Conservation (phyloP, 2,113 vertebrate species). For the Pseudorectes ferrugineus region DNA sequence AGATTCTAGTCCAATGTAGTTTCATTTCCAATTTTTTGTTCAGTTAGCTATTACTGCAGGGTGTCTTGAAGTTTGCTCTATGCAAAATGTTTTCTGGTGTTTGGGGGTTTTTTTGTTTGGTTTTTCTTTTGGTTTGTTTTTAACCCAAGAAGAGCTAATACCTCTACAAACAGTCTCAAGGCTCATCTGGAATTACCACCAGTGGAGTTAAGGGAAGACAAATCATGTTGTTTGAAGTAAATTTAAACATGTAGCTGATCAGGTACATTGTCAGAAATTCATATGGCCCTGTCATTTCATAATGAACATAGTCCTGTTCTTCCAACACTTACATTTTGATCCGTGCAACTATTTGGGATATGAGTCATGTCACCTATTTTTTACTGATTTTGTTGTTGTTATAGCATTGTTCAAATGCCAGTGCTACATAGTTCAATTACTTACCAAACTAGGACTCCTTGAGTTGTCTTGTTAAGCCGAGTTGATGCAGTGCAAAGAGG, state of each 20-base stretch:
- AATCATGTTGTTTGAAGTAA: background rate
- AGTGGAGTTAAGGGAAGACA: background rate
- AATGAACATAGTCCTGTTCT: background rate
- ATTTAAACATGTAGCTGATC: background rate
- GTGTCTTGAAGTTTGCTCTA: background rate
- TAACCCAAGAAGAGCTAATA: background rate
- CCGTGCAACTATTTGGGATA: background rate
- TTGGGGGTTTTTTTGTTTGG: background rate
- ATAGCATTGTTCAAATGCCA: background rate
- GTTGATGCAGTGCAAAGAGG: background rate
- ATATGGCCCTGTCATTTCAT: background rate
- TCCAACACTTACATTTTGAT: background rate
- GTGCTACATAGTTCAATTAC: background rate
- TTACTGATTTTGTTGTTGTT: constrained; percentile 6
- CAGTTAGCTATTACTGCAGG: background rate
- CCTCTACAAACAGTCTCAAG: background rate
- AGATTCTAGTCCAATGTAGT: background rate
- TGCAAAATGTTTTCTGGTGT: background rate
- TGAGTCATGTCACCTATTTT: background rate
- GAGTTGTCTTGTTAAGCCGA: background rate
- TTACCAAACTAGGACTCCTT: background rate
- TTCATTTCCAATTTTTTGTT: background rate
- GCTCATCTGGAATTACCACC: background rate
- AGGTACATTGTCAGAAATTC: background rate
- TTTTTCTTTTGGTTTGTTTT: background rate